Evolutionary conservation across 2,888 invertebrate genomes (phyloP).

Genomic region (Agrochola macilenta): DNA sequence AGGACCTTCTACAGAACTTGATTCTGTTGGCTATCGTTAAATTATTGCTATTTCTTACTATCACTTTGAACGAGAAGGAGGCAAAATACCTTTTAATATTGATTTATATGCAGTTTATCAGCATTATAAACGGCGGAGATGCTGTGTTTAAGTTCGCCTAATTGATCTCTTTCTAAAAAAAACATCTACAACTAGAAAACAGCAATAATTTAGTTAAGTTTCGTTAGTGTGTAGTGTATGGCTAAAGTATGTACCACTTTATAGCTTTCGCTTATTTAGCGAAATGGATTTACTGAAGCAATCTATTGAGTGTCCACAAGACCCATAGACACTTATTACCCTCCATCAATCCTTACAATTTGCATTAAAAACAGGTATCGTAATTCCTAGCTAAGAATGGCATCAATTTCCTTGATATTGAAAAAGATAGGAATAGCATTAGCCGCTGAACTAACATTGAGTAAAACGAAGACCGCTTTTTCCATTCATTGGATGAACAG

Average conservation of each 20-base stretch:
- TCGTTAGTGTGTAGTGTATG: background rate
- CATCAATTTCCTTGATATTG: slow-evolving; percentile 54
- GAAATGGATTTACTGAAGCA: slow-evolving; percentile 46
- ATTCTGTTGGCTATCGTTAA: background rate
- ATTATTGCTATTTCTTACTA: background rate
- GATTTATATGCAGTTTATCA: background rate
- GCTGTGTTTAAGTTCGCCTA: background rate
- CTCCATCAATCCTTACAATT: slow-evolving; percentile 60
- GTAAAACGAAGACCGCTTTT: slow-evolving; percentile 2
- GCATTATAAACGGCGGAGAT: background rate
- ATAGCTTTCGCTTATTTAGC: background rate
- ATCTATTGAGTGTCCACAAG: slow-evolving; percentile 17
- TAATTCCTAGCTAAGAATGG: slow-evolving; percentile 44
- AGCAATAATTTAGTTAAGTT: background rate
- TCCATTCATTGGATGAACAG: background rate
- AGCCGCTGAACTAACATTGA: slow-evolving; percentile 28
- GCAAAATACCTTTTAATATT: background rate
- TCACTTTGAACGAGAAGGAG: background rate
- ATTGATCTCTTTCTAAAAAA: background rate
- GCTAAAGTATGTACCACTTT: background rate
- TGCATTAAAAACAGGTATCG: slow-evolving; percentile 56
- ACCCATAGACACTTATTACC: slow-evolving; percentile 58
- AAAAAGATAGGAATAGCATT: slow-evolving; percentile 38
- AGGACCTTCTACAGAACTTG: background rate
- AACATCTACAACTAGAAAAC: background rate